These are phyloP conservation scores for Blera fallax DNA, from an alignment of 2,888 invertebrate genomes.

Conservation along the genomic window DNA sequence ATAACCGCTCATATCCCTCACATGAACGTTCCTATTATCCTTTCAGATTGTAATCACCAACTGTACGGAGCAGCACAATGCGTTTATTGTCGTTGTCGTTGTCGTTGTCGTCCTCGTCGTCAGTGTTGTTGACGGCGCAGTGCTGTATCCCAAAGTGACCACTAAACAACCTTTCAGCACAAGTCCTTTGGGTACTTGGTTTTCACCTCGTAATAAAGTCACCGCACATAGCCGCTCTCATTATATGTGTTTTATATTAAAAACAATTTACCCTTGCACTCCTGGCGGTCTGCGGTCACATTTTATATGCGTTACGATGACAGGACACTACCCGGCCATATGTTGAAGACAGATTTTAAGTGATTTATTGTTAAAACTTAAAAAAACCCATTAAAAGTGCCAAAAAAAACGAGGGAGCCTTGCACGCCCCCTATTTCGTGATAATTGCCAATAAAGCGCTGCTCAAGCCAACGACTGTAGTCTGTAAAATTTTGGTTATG, in stretches of 20 bases:
- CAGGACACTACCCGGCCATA: constrained; percentile 53
- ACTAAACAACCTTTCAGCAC: constrained; percentile 61
- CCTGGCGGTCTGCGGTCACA: constrained; percentile 7
- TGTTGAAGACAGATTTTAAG: constrained; percentile 45
- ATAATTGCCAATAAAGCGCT: constrained; percentile 61
- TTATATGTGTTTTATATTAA: constrained; percentile 61
- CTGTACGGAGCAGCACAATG: constrained; percentile 23
- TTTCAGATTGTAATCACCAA: constrained; percentile 57
- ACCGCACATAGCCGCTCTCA: constrained; percentile 52
- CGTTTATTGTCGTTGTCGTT: constrained; percentile 11
- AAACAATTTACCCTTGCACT: constrained; percentile 15
- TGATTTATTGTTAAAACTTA: constrained; percentile 52
- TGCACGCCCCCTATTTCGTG: constrained; percentile 47
- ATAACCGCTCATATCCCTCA: constrained; percentile 48
- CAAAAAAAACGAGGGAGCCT: neutral
- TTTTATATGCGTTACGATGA: constrained; percentile 27
- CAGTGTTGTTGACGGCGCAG: neutral
- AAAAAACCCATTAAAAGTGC: constrained; percentile 36
- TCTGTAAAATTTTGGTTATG: constrained; percentile 29
- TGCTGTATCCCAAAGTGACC: constrained; percentile 47
- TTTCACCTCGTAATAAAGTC: constrained; percentile 63
- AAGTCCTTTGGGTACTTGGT: constrained; percentile 50
- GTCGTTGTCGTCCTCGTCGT: constrained; percentile 13
- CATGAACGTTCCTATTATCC: constrained; percentile 60
- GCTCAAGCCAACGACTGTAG: constrained; percentile 28